phyloP scores from a whole-genome alignment of 1,140 invertebrate species.

The Centruroides vittatus region DNA sequence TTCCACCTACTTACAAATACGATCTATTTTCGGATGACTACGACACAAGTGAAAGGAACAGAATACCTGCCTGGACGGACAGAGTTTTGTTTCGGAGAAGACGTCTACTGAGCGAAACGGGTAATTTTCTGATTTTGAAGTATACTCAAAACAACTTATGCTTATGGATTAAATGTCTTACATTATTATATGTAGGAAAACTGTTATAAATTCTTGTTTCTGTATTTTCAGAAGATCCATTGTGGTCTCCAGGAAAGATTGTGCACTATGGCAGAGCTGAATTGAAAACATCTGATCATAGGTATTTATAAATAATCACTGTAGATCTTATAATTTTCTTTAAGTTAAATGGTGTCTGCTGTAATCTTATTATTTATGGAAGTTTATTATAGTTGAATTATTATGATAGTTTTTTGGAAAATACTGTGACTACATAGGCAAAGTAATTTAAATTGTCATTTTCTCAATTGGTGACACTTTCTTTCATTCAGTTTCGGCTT shows the following conservation, averaged over 20 bases:
- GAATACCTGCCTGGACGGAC: conserved; percentile 97
- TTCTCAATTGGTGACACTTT: no score
- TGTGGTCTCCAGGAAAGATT: conserved; percentile 60
- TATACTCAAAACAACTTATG: not conserved
- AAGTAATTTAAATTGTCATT: no score
- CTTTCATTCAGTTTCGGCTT: not conserved
- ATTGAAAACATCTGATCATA: conserved; percentile 94
- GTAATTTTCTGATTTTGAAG: conserved; percentile 1
- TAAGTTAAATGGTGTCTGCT: no score
- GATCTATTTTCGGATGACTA: conserved; percentile 98
- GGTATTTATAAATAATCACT: conserved; percentile 27
- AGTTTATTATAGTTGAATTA: no score
- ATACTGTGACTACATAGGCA: no score
- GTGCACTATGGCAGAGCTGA: conserved; percentile 83
- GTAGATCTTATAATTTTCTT: no score
- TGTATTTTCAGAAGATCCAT: conserved; percentile 27
- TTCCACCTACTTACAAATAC: conserved; percentile 97
- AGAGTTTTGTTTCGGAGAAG: conserved; percentile 72
- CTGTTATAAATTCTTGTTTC: not conserved
- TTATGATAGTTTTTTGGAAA: no score
- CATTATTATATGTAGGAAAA: not conserved
- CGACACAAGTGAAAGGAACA: conserved; percentile 95
- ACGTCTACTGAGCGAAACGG: conserved; percentile 3
- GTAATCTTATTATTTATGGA: no score
- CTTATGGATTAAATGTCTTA: conserved; percentile 35